Conservation (phyloP, 2,113 vertebrate species). For the Hipposideros armiger region DNA sequence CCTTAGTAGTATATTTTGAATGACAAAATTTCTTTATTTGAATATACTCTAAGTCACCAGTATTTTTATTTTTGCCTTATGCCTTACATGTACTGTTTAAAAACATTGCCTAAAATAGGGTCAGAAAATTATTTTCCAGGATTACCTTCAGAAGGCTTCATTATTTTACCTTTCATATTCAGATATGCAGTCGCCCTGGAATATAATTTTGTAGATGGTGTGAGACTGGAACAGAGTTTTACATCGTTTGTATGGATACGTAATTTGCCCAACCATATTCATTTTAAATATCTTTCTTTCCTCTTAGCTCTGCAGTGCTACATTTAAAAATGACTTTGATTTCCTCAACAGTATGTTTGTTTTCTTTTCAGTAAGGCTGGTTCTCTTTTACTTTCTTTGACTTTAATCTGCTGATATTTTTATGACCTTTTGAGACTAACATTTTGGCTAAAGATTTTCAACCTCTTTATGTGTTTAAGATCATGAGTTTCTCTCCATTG, state of each 20-base stretch:
- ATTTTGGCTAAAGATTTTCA: neutral
- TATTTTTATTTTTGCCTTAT: neutral
- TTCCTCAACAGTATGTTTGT: neutral
- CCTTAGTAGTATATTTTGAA: neutral
- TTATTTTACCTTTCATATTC: neutral
- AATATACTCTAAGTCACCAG: neutral
- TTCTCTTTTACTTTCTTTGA: neutral
- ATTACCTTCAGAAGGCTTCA: neutral
- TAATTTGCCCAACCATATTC: neutral
- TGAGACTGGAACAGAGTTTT: neutral
- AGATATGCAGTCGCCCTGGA: neutral
- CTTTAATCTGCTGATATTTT: neutral
- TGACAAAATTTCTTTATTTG: neutral
- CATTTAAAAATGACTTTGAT: neutral
- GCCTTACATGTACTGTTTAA: neutral
- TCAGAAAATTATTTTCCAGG: neutral
- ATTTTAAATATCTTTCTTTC: neutral
- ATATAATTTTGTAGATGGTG: neutral
- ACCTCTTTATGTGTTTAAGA: neutral
- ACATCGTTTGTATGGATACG: neutral
- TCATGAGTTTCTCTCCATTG: neutral
- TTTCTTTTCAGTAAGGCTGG: neutral
- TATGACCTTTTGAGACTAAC: neutral
- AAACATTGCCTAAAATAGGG: neutral
- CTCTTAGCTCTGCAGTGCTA: neutral